A percentile compares a stretch with the other conserved stretches of the same genome.
Conservation (phyloP, 30 jellyfish, hydroid and myxozoan species). For the Pelagia noctiluca region DNA sequence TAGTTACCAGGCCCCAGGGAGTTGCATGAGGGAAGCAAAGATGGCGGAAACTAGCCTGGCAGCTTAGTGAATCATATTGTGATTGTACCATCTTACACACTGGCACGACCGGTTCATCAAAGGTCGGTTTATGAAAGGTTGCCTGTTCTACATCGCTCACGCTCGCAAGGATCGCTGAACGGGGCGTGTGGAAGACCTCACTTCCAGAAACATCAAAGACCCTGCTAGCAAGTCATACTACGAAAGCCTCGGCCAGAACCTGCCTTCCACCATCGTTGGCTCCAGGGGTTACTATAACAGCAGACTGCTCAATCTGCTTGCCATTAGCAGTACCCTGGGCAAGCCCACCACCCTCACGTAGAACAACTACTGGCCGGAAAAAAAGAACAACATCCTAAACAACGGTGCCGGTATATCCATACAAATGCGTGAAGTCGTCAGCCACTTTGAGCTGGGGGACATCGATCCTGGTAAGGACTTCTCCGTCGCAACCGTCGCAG, state of each 20-base stretch:
- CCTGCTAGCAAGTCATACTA: background rate
- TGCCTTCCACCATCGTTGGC: background rate
- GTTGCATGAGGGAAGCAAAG: no score
- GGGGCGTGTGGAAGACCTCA: background rate
- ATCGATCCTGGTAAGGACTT: no score
- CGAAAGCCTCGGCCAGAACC: background rate
- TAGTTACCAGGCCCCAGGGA: no score
- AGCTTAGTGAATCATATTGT: no score
- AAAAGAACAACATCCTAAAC: slow-evolving; percentile 5
- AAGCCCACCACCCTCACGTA: slow-evolving; percentile 10
- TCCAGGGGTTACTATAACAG: background rate
- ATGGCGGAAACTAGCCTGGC: no score
- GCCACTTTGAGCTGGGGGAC: background rate
- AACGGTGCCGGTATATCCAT: background rate
- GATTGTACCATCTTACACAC: no score
- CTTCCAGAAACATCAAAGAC: background rate
- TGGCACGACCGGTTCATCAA: no score
- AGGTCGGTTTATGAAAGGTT: no score
- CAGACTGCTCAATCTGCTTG: background rate
- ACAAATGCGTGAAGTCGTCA: background rate
- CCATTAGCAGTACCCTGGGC: background rate
- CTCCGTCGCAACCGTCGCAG: background rate
- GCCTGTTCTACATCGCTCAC: background rate
- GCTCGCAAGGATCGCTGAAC: background rate
- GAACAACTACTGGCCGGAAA: slow-evolving; percentile 22